Base-by-base conservation (phyloP, 53 echinoderm and acorn worm genomes). In the Arbacia lixula region DNA sequence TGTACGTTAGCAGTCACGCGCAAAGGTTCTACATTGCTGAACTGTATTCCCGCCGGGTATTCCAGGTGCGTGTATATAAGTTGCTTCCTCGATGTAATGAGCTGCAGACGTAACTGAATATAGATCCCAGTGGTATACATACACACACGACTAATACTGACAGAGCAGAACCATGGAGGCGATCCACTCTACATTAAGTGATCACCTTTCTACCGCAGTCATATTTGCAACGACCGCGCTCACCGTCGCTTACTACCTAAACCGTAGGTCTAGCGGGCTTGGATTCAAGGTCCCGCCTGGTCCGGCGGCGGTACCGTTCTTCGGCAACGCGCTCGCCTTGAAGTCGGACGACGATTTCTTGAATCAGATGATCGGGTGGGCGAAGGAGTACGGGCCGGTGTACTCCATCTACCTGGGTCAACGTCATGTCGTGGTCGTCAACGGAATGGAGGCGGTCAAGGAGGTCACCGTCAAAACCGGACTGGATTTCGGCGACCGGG, bases 401-500 rank as follows among this genome's bases (percentile, higher is more conserved):
- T 89, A 51, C 77, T 68, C 84, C 31, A 34, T 89, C 32, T 84
- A 76, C 53, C 11, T 53, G 0, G 76, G 66, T 19, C 40, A 76
- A 34, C 51, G 74, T 1, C 73, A 51, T 36, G 43, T 66, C 29
- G 85, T 89, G 84, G 64, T 89, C 43, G 84, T 89, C 55, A 89
- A 85, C 14, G 89, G 89, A 36, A 54, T 73, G 74, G 55, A 75
- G 22, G 75, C 84, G 30, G 54, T 54, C n/a, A 51, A 65, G 6
- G 89, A 89, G 40, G 75, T 66, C 12, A 31, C 71, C 31, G 53
- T 84, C 9, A 76, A 20, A 54, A 76, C 34, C 19, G 84, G 77
- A 27, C n/a, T 66, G 29, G 77, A 85, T 54, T 89, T 89, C 31
- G 71, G 36, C 12, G 84, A 89, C 34, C 46, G 66, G 14, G 65